A percentile compares a stretch with the other conserved stretches of the same genome.
Evolutionary conservation across 2,113 vertebrate genomes (phyloP).

Genomic region (Amblyopsis rosae): DNA sequence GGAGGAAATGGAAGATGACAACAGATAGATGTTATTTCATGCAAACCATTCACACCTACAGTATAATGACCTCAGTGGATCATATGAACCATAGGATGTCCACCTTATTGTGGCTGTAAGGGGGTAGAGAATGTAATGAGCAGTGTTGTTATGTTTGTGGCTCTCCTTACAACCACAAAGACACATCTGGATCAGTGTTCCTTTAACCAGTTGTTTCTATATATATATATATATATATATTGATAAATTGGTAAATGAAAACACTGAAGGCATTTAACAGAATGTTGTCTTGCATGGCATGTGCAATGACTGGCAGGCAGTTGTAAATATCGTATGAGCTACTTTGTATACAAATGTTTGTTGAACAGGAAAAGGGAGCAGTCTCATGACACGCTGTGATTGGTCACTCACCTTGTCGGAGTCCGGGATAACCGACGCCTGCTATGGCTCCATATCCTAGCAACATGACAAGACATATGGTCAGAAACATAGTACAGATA

Average conservation of each 20-base stretch:
- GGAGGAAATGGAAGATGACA: background rate
- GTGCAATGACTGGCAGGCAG: background rate
- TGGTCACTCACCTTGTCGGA: constrained; percentile 61
- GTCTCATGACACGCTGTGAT: background rate
- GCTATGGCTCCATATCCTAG: constrained; percentile 65
- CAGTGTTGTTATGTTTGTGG: background rate
- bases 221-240: background rate
- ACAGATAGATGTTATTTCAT: constrained; percentile 23
- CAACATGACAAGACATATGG: constrained; percentile 34
- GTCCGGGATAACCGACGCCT: constrained; percentile 48
- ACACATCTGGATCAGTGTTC: too few species aligned
- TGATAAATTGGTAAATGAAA: background rate
- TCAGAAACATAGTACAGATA: constrained; percentile 11
- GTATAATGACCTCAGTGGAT: constrained; percentile 13
- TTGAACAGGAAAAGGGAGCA: background rate
- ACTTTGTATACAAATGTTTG: constrained; percentile 3
- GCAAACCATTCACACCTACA: constrained; percentile 12
- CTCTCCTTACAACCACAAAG: background rate
- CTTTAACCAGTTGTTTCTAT: too few species aligned
- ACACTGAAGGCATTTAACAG: background rate
- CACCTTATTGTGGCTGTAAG: background rate
- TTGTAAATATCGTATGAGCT: too few species aligned
- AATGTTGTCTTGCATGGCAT: background rate
- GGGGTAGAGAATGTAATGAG: too few species aligned
- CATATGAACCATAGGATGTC: constrained; percentile 5